Base-by-base conservation (phyloP, 2,113 vertebrate genomes). In the Archocentrus centrarchus region DNA sequence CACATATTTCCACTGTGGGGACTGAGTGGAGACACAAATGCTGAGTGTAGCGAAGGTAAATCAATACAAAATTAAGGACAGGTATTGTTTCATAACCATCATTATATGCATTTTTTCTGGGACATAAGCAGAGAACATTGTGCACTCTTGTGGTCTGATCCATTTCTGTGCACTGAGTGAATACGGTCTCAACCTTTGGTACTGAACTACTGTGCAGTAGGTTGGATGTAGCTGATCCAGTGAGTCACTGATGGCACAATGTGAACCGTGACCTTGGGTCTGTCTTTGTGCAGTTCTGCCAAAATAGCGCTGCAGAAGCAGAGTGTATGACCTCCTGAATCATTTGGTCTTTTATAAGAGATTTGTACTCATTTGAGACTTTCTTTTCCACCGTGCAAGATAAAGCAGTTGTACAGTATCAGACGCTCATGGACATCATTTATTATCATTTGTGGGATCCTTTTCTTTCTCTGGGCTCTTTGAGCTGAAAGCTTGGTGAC, bases 401-500 rank as follows among this genome's bases (percentile, higher is more conserved):
- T 73, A 30, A 79, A 47, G 2, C 11, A 8, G 2, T 75, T 73
- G 59, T 64, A 39, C 37, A 39, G 37, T 8, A 62, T 20, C 55
- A 70, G 30, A 62, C 30, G 22, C 17, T 47, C 44, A 18, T 7
- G 11, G 50, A 22, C 20, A 53, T 50, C 24, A 70, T 50, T 7
- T 58, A 61, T 55, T 68, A 30, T 80, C 77, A 62, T 59, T 35
- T 77, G 39, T 84, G 11, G 18, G 62, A 44, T 47, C 13, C 22
- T 81, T 86, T 64, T 11, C 68, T 17, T 68, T 50, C 9, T 59
- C n/a, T 73, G 14, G 22, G 78, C 47, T 55, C 8, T 59, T 41
- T 59, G 22, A 77, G 59, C 78, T 64, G 79, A 83, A 70, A 75
- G 80, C 80, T n/a, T 39, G 50, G 58, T 79, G 81, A 79, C 68